Conservation (phyloP, 2,797 vertebrate species). For the Delichon dasypus region DNA sequence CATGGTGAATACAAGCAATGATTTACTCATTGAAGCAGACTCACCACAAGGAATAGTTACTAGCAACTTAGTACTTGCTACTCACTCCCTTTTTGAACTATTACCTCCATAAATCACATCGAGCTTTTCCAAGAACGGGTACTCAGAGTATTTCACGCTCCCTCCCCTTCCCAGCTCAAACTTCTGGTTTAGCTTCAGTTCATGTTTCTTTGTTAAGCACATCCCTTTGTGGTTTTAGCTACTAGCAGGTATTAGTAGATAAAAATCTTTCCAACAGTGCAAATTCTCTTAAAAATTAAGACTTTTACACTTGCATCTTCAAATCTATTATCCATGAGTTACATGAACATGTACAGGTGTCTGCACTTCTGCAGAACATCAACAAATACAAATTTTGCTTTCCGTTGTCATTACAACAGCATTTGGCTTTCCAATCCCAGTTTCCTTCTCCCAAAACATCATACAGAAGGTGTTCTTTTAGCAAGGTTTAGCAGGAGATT, state of each 20-base stretch:
- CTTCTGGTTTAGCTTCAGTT: neutral
- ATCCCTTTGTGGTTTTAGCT: neutral
- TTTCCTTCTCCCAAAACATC: neutral
- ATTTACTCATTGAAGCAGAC: neutral
- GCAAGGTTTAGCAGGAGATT: neutral
- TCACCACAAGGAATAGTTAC: neutral
- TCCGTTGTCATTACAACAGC: neutral
- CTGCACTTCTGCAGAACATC: neutral
- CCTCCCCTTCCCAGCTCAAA: neutral
- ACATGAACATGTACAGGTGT: accelerated
- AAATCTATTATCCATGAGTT: neutral
- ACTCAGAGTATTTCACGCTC: accelerated
- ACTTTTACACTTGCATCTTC: neutral
- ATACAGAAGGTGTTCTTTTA: neutral
- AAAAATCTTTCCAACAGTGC: neutral
- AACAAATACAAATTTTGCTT: neutral
- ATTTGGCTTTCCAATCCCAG: neutral
- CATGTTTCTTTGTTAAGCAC: neutral
- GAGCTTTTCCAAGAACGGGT: neutral
- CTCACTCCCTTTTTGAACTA: neutral
- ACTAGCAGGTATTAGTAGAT: neutral
- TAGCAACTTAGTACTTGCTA: neutral
- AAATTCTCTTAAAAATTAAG: neutral
- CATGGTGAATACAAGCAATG: neutral
- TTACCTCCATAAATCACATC: neutral